A percentile compares a stretch with the other conserved stretches of the same genome.
Conservation (phyloP, 2,888 invertebrate genomes). For the Carabus problematicus region DNA sequence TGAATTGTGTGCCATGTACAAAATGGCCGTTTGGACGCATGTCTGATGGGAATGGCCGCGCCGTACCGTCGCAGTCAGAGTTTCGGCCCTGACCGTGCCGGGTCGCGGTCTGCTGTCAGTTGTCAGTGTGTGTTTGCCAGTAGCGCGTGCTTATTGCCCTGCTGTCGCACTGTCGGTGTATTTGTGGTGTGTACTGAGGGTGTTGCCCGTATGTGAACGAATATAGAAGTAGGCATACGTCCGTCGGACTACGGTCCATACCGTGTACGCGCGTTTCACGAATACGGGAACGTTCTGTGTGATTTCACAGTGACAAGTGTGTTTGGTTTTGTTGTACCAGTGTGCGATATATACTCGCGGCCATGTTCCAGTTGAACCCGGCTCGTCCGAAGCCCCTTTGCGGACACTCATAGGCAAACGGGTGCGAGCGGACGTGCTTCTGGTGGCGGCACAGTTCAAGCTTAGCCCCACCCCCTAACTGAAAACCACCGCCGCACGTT, state of each 20-base stretch:
- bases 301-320: conserved; percentile 1
- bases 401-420: conserved; percentile 12
- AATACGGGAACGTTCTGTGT: not conserved
- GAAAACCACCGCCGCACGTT: conserved; percentile 1
- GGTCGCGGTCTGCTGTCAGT: conserved; percentile 26
- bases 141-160: conserved; percentile 25
- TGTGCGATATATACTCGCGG: conserved; percentile 10
- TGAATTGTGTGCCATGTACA: too few species aligned
- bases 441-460: conserved; percentile 22
- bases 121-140: conserved; percentile 37
- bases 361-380: conserved; percentile 22
- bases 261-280: not conserved
- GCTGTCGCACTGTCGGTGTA: conserved; percentile 9
- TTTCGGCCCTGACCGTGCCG: not conserved
- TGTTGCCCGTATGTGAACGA: conserved; percentile 29
- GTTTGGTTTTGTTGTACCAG: not conserved
- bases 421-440: conserved; percentile 12
- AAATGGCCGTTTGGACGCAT: too few species aligned
- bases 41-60: too few species aligned
- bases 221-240: not conserved
- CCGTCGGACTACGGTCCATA: not conserved
- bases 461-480: conserved; percentile 23
- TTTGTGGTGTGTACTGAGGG: conserved; percentile 39
- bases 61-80: too few species aligned
- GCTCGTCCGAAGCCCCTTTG: conserved; percentile 7